Base-by-base conservation (phyloP, 2,888 invertebrate species). In the Scaptomyza parva region DNA sequence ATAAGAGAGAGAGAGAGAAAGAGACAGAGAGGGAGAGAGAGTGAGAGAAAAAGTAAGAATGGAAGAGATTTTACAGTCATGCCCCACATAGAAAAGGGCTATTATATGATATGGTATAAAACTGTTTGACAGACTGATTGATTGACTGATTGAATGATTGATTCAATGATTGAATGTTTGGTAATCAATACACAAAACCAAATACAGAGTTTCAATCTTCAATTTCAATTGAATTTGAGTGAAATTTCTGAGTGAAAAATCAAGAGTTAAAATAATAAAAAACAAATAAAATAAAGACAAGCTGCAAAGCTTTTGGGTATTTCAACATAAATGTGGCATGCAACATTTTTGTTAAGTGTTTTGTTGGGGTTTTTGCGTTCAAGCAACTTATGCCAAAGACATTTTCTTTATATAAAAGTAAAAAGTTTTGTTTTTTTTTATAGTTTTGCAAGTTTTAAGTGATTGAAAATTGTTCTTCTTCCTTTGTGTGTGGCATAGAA, bases 21-120 rank as follows among this genome's bases (percentile, higher is more conserved):
- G n/a, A n/a, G n/a, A n/a, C n/a, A n/a, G n/a, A n/a, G n/a, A n/a
- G n/a, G n/a, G n/a, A n/a, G n/a, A n/a, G n/a, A n/a, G n/a, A 28
- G 28, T 11, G 28, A 28, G 28, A 28, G 28, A 5, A 9, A 28
- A 2, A 9, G 28, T 0, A 1, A 9, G 8, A 26, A n/a, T n/a
- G n/a, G n/a, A n/a, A n/a, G n/a, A n/a, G 22, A 5, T 22, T 22
- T 22, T 22, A 22, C 22, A 22, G 67, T 58, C 58, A 71, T 58
- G 33, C 55, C 45, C 18, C n/a, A n/a, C 41, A 62, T 58, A 59
- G 62, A 62, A 50, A 6, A 20, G 43, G 66, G 33, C 61, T 12
- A 55, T 62, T 18, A 40, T 63, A 61, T 50, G 28, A 50, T 43
- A 62, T 22, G 17, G 11, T 35, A 14, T 8, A 37, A 17, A 37